Evolutionary conservation across 2,797 vertebrate genomes (phyloP).

Genomic region (Gallinago stenura): DNA sequence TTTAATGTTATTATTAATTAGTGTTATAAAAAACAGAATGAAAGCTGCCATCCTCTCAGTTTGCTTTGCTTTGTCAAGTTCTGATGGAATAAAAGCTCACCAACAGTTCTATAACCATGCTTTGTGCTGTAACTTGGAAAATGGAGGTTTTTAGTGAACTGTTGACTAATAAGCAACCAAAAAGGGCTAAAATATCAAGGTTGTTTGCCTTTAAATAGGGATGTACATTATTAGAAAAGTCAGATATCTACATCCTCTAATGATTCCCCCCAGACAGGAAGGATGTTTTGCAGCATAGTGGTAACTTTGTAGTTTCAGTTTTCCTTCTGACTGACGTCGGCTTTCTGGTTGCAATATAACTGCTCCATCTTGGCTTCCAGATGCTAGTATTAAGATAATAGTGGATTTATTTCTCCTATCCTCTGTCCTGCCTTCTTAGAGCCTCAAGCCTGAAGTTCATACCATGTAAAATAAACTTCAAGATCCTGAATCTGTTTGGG

Average conservation of each 20-base stretch:
- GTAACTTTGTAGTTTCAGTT: neutral
- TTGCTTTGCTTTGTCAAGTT: neutral
- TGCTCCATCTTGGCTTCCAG: neutral
- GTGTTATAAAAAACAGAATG: neutral
- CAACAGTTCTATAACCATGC: neutral
- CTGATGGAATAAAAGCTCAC: neutral
- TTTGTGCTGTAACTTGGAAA: neutral
- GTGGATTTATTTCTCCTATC: neutral
- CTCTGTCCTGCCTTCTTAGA: neutral
- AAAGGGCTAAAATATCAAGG: neutral
- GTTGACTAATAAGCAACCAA: neutral
- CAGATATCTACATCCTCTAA: rapidly evolving
- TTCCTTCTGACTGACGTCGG: neutral
- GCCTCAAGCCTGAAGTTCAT: neutral
- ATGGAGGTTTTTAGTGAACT: neutral
- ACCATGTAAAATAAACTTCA: neutral
- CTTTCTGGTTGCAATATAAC: neutral
- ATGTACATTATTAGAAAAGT: neutral
- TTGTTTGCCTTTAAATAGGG: neutral
- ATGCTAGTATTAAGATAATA: neutral
- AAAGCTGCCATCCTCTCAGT: neutral
- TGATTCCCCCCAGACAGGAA: neutral
- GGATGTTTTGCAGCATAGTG: neutral
- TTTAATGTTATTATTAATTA: neutral
- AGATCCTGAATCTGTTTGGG: neutral